Conservation (phyloP, 2,113 vertebrate species). For the Gopherus flavomarginatus region DNA sequence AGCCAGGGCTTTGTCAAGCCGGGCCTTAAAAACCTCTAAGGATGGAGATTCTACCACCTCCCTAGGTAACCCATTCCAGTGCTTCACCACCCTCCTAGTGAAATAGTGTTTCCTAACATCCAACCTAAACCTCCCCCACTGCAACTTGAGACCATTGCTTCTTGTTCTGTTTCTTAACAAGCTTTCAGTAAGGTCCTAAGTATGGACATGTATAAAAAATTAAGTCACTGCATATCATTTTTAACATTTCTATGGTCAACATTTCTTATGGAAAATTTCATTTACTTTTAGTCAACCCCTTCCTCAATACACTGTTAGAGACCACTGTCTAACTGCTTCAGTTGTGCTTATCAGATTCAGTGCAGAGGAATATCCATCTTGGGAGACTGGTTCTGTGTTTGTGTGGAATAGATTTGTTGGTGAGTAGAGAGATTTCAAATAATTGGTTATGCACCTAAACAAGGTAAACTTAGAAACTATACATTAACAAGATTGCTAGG, state of each 20-base stretch:
- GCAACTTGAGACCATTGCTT: too few species aligned
- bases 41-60: too few species aligned
- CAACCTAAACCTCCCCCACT: too few species aligned
- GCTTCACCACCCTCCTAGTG: too few species aligned
- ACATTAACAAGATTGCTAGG: background rate
- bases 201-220: background rate
- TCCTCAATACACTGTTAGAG: background rate
- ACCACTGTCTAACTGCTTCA: background rate
- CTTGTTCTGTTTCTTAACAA: background rate
- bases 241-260: background rate
- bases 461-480: background rate
- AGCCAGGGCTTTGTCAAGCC: too few species aligned
- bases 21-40: too few species aligned
- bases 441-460: background rate
- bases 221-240: background rate
- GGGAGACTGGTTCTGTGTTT: too few species aligned
- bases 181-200: background rate
- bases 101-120: too few species aligned
- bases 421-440: background rate
- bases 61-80: too few species aligned
- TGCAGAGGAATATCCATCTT: too few species aligned
- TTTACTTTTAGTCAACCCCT: background rate
- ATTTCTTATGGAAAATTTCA: background rate
- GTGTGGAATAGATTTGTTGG: background rate
- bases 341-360: background rate